A percentile compares a stretch with the other conserved stretches of the same genome.
Evolutionary conservation across 2,888 invertebrate species (phyloP).

Genomic region (Ennomos erosarius): DNA sequence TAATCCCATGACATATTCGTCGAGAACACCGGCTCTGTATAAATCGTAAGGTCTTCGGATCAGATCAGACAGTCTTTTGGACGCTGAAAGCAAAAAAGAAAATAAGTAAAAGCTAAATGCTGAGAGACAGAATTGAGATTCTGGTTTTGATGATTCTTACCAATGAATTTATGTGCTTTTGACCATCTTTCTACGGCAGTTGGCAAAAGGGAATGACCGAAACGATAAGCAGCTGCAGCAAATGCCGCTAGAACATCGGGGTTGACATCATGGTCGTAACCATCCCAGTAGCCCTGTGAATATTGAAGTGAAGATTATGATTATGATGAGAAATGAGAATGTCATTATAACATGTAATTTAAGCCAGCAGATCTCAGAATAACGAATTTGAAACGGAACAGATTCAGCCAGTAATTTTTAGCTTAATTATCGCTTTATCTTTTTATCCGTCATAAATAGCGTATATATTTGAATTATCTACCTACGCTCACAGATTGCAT

Average conservation of each 20-base stretch:
- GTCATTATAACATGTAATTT: no score
- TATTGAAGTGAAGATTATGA: no score
- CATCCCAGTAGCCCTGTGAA: constrained; percentile 91
- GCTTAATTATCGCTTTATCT: no score
- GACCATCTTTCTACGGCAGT: constrained; percentile 97
- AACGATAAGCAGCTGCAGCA: constrained; percentile 96
- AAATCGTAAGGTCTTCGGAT: constrained; percentile 95
- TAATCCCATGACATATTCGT: constrained; percentile 96
- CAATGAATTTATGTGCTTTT: constrained; percentile 97
- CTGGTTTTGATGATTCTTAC: constrained; percentile 71
- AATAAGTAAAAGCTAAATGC: no score
- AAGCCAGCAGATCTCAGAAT: no score
- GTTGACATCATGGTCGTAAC: constrained; percentile 93
- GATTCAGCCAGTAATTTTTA: no score
- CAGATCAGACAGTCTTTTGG: constrained; percentile 94
- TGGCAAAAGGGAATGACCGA: constrained; percentile 95
- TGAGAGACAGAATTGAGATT: background rate
- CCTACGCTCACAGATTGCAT: no score
- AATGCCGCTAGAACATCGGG: constrained; percentile 95
- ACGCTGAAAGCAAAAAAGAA: constrained; percentile 85
- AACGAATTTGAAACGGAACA: no score
- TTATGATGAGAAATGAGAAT: no score
- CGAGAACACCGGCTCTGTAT: constrained; percentile 95
- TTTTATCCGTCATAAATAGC: no score
- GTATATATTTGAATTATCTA: no score